A percentile compares a stretch with the other conserved stretches of the same genome.
Conservation (phyloP, 2,797 vertebrate genomes). For the Chloroceryle inda region DNA sequence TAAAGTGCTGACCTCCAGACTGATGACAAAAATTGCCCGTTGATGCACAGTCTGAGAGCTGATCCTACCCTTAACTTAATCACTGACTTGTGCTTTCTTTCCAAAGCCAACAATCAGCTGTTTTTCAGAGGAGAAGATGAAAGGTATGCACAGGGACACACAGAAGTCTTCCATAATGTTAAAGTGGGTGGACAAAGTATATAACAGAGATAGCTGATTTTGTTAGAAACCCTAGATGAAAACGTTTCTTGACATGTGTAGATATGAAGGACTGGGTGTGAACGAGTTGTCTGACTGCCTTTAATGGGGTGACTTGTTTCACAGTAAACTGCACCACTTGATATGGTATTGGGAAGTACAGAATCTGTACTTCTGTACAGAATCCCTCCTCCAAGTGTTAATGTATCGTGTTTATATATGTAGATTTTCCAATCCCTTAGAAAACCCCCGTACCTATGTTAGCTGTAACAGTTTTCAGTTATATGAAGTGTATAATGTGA, state of each 20-base stretch:
- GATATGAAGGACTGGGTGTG: not conserved
- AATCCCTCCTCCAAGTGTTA: rapidly evolving
- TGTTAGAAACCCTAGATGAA: not conserved
- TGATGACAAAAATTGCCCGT: not conserved
- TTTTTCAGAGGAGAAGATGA: not conserved
- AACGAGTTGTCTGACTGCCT: not conserved
- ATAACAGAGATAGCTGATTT: not conserved
- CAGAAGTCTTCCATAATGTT: not conserved
- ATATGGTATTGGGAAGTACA: not conserved
- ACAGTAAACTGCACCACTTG: not conserved
- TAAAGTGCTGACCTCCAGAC: not conserved
- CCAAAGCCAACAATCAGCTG: not conserved
- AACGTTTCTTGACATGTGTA: not conserved
- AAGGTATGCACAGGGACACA: not conserved
- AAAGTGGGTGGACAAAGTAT: not conserved
- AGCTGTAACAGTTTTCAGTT: not conserved
- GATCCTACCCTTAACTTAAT: not conserved
- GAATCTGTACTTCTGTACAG: not conserved
- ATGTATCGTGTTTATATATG: not conserved
- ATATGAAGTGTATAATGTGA: not conserved
- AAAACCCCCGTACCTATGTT: rapidly evolving
- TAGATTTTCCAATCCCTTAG: not conserved
- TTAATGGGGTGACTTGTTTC: not conserved
- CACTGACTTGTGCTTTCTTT: not conserved
- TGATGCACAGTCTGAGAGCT: not conserved